Evolutionary conservation across 2,888 invertebrate genomes (phyloP).

Genomic region (Patella caerulea): DNA sequence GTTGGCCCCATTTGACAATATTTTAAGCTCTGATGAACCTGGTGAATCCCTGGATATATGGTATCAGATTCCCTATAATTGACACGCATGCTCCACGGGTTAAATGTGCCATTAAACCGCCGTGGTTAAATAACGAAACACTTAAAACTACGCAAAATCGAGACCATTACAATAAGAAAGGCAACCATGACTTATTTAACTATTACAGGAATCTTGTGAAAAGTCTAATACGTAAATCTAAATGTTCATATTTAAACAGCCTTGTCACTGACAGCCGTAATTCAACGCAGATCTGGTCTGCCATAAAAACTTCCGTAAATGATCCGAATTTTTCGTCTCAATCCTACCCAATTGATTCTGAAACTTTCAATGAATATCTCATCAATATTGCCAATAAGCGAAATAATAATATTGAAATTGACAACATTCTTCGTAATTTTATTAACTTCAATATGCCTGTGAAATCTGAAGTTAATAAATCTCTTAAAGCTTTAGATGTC

Average conservation of each 20-base stretch:
- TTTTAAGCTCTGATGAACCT: background rate
- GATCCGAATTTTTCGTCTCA: no score
- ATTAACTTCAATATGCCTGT: background rate
- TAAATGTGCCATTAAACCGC: background rate
- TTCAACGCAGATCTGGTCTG: background rate
- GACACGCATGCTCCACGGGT: no score
- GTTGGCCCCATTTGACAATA: background rate
- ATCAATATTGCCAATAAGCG: background rate
- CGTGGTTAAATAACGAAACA: background rate
- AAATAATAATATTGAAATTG: background rate
- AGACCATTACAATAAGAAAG: background rate
- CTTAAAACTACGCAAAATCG: background rate
- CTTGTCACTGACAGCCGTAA: background rate
- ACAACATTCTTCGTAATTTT: no score
- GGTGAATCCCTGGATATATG: no score
- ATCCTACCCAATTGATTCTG: no score
- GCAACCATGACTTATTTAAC: background rate
- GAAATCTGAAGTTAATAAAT: background rate
- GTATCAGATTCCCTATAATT: no score
- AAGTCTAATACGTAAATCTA: background rate
- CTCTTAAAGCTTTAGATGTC: background rate
- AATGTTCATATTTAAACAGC: background rate
- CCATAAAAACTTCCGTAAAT: background rate
- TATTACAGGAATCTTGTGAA: constrained; percentile 3
- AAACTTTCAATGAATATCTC: background rate